phyloP scores from a whole-genome alignment of 2,113 vertebrate species.

The Phrynosoma blainvillii region DNA sequence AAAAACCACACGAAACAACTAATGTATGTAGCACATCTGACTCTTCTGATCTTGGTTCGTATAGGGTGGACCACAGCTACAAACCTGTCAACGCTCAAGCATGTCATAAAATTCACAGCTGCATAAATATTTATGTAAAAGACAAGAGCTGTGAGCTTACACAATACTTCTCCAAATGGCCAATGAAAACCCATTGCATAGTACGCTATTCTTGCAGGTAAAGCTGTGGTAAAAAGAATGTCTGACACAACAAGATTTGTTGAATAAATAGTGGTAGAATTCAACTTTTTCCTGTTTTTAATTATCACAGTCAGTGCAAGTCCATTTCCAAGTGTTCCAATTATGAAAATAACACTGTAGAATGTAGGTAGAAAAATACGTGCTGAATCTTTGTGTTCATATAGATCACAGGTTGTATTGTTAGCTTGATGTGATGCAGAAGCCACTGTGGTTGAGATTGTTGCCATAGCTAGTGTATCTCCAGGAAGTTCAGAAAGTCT shows the following conservation, averaged over 20 bases:
- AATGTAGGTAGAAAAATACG: slow-evolving; percentile 84
- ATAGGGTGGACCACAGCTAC: slow-evolving; percentile 92
- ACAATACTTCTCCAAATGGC: slow-evolving; percentile 83
- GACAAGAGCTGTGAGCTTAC: slow-evolving; percentile 83
- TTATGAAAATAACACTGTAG: slow-evolving; percentile 83
- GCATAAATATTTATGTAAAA: slow-evolving; percentile 97
- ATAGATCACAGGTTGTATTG: slow-evolving; percentile 80
- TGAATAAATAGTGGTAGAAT: slow-evolving; percentile 96
- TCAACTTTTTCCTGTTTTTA: slow-evolving; percentile 93
- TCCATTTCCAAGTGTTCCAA: slow-evolving; percentile 88
- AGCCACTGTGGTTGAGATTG: slow-evolving; percentile 37
- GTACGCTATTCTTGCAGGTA: slow-evolving; percentile 89
- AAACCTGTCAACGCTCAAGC: slow-evolving; percentile 93
- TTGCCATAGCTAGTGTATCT: slow-evolving; percentile 51
- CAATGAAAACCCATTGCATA: slow-evolving; percentile 92
- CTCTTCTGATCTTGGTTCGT: slow-evolving; percentile 82
- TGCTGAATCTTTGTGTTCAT: slow-evolving; percentile 83
- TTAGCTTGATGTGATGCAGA: slow-evolving; percentile 33
- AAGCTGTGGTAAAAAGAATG: slow-evolving; percentile 87
- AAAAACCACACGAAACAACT: slow-evolving; percentile 88
- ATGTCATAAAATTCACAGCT: slow-evolving; percentile 97
- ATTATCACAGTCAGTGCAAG: slow-evolving; percentile 90
- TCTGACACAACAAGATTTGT: slow-evolving; percentile 94
- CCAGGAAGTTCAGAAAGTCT: slow-evolving; percentile 58
- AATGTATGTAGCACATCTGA: slow-evolving; percentile 84